phyloP scores from a whole-genome alignment of 1,140 invertebrate genomes.

The Micrasema longulum region DNA sequence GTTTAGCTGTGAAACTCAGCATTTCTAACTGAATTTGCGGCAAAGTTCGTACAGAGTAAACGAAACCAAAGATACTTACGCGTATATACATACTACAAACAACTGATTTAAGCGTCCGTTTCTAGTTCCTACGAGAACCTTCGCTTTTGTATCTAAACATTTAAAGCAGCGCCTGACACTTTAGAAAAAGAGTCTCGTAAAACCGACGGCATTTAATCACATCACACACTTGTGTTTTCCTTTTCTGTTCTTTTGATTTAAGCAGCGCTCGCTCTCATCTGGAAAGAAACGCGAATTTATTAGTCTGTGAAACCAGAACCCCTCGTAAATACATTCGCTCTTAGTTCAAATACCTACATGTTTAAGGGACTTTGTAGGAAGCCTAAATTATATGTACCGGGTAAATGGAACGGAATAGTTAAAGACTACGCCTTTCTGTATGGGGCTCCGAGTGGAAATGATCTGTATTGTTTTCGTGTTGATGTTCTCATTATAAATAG shows the following conservation, averaged over 20 bases:
- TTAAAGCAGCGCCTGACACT: not conserved
- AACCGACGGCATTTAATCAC: not conserved
- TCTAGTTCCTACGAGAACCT: not conserved
- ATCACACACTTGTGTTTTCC: no score
- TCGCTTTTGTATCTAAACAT: not conserved
- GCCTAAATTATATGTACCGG: no score
- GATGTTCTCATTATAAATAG: no score
- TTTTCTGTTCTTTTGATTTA: slow-evolving; percentile 1
- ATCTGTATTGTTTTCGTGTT: no score
- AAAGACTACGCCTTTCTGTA: no score
- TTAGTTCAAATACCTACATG: slow-evolving; percentile 14
- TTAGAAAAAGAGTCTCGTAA: slow-evolving; percentile 1
- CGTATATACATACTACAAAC: not conserved
- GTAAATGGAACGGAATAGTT: no score
- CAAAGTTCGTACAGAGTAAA: slow-evolving; percentile 1
- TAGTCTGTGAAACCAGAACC: slow-evolving; percentile 52
- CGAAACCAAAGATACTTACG: slow-evolving; percentile 9
- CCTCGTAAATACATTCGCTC: slow-evolving; percentile 48
- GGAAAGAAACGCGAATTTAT: slow-evolving; percentile 52
- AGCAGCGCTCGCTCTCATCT: slow-evolving; percentile 41
- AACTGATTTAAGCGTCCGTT: slow-evolving; percentile 11
- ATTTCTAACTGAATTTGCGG: slow-evolving; percentile 16
- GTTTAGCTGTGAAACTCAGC: slow-evolving; percentile 10
- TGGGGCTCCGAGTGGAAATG: no score
- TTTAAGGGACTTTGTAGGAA: no score